These are phyloP conservation scores for Hippocampus mohnikei DNA, from an alignment of 2,113 vertebrate species.

Conservation along the genomic window DNA sequence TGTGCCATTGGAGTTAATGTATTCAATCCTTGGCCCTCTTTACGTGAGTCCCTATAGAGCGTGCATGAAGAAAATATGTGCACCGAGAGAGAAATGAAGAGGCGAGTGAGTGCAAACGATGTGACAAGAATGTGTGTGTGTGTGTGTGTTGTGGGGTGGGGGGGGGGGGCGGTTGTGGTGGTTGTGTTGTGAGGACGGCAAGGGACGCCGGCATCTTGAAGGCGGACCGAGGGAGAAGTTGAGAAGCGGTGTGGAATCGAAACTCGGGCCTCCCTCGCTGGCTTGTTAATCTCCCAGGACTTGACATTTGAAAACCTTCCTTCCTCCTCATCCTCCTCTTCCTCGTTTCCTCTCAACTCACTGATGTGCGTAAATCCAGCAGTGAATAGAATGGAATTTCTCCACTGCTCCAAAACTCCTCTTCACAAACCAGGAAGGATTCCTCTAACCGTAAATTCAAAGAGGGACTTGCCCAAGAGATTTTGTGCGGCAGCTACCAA, in stretches of 20 bases:
- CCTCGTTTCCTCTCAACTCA: constrained; percentile 29
- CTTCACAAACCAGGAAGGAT: constrained; percentile 9
- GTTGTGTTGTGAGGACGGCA: constrained; percentile 1
- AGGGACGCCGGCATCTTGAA: constrained; percentile 23
- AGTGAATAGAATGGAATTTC: constrained; percentile 50
- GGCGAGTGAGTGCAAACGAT: constrained; percentile 6
- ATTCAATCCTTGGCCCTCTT: constrained; percentile 28
- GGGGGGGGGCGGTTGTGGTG: not conserved
- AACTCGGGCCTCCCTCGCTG: constrained; percentile 37
- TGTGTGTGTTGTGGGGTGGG: constrained; percentile 11
- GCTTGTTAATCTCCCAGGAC: constrained; percentile 61
- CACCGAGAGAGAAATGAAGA: not conserved
- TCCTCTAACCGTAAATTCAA: not conserved
- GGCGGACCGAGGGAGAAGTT: constrained; percentile 17
- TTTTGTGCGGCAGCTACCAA: not conserved
- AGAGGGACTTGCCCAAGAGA: not conserved
- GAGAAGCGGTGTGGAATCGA: constrained; percentile 20
- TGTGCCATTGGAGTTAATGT: constrained; percentile 16
- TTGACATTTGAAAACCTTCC: constrained; percentile 67
- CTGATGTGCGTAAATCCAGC: constrained; percentile 56
- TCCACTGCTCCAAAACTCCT: constrained; percentile 38
- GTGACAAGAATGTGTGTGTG: constrained; percentile 32
- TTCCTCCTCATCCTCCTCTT: constrained; percentile 3
- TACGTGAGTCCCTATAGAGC: constrained; percentile 46
- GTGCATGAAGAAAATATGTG: constrained; percentile 51